Percentiles rank a stretch among this genome's conserved stretches.
Evolutionary conservation across 2,888 invertebrate genomes (phyloP).

Genomic region (Saturnia japonica): DNA sequence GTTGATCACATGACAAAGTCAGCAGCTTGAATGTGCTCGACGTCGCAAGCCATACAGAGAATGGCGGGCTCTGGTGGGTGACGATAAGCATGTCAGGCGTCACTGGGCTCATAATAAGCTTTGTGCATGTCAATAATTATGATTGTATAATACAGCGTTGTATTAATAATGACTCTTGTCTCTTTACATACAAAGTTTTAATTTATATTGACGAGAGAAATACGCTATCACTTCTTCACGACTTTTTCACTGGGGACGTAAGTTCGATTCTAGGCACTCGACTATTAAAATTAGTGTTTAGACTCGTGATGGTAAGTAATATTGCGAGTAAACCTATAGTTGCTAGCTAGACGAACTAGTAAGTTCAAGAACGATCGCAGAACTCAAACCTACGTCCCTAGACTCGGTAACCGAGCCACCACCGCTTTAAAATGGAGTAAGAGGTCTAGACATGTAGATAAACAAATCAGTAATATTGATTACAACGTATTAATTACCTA

Average conservation of each 20-base stretch:
- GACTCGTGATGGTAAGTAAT: no score
- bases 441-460: no score
- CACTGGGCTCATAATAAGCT: constrained; percentile 5
- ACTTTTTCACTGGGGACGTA: not conserved
- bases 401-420: no score
- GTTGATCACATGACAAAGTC: not conserved
- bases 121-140: not conserved
- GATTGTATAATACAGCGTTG: not conserved
- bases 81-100: not conserved
- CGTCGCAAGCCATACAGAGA: not conserved
- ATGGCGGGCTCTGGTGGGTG: not conserved
- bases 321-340: not conserved
- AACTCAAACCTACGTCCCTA: no score
- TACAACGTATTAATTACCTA: not conserved
- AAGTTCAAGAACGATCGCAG: no score
- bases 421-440: no score
- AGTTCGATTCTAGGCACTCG: no score
- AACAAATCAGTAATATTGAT: not conserved
- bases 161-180: not conserved
- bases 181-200: not conserved
- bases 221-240: no score
- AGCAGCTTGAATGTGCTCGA: not conserved
- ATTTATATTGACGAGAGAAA: not conserved
- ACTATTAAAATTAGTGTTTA: no score
- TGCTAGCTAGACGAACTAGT: no score